Evolutionary conservation across 2,888 invertebrate genomes (phyloP).

Genomic region (Euplexia lucipara): DNA sequence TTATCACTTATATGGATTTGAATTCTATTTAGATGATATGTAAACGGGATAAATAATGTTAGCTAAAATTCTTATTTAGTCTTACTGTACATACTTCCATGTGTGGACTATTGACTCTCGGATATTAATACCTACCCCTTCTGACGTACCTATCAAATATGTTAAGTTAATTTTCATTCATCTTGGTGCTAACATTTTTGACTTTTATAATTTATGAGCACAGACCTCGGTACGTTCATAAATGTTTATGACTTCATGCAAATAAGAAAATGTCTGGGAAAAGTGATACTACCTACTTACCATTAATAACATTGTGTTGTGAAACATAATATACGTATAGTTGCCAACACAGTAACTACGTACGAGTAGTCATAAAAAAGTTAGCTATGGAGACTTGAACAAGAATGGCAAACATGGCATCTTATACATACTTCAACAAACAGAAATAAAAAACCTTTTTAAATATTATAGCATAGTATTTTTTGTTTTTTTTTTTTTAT

Average conservation of each 20-base stretch:
- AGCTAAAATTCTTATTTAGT: neutral
- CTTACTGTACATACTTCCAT: neutral
- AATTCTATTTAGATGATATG: constrained; percentile 8
- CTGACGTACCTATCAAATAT: constrained; percentile 23
- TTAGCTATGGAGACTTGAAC: constrained; percentile 4
- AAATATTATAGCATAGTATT: too few relatives aligned
- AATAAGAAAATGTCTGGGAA: constrained; percentile 52
- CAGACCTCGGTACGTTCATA: constrained; percentile 57
- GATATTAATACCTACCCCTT: neutral
- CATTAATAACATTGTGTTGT: constrained; percentile 53
- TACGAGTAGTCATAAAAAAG: constrained; percentile 18
- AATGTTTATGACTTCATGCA: constrained; percentile 62
- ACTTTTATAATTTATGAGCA: constrained; percentile 60
- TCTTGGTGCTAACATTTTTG: constrained; percentile 53
- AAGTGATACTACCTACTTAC: constrained; percentile 47
- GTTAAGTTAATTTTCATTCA: constrained; percentile 28
- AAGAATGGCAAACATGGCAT: neutral
- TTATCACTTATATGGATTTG: constrained; percentile 20
- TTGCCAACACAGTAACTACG: constrained; percentile 27
- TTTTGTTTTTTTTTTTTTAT: too few relatives aligned
- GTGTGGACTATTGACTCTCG: neutral
- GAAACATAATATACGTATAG: constrained; percentile 33
- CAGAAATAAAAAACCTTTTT: neutral
- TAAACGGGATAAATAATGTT: neutral
- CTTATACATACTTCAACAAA: too few relatives aligned